These are phyloP conservation scores for Sarcophilus harrisii DNA, from an alignment of 2,797 vertebrate genomes.

Conservation along the genomic window DNA sequence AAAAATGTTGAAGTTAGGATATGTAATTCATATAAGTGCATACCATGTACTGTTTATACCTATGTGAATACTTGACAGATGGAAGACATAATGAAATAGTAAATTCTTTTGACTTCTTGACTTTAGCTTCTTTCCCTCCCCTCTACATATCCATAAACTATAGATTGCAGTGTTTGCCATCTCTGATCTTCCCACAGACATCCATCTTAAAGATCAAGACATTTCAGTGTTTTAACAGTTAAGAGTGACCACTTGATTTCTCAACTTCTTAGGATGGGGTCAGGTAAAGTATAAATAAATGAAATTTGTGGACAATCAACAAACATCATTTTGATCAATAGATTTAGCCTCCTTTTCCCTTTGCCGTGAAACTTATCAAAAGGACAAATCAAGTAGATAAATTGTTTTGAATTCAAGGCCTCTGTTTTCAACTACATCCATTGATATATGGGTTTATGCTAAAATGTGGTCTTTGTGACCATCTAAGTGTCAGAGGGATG, in stretches of 20 bases:
- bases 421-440: background rate
- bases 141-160: background rate
- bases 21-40: slow-evolving; percentile 60
- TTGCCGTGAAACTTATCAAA: background rate
- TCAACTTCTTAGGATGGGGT: background rate
- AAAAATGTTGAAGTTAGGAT: slow-evolving; percentile 71
- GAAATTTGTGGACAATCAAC: background rate
- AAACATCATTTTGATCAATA: background rate
- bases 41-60: slow-evolving; percentile 62
- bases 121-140: background rate
- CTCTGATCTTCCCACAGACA: background rate
- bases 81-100: slow-evolving; percentile 44
- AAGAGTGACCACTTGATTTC: slow-evolving; percentile 33
- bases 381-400: background rate
- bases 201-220: slow-evolving; percentile 32
- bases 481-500: background rate
- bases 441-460: background rate
- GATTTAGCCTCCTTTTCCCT: slow-evolving; percentile 20
- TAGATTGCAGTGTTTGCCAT: slow-evolving; percentile 8
- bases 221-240: slow-evolving; percentile 45
- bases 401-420: background rate
- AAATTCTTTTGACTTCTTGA: background rate
- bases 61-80: slow-evolving; percentile 67
- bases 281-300: background rate
- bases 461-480: slow-evolving; percentile 25